These are phyloP conservation scores for Trypoxylus dichotomus DNA, from an alignment of 1,140 invertebrate genomes.

Conservation along the genomic window DNA sequence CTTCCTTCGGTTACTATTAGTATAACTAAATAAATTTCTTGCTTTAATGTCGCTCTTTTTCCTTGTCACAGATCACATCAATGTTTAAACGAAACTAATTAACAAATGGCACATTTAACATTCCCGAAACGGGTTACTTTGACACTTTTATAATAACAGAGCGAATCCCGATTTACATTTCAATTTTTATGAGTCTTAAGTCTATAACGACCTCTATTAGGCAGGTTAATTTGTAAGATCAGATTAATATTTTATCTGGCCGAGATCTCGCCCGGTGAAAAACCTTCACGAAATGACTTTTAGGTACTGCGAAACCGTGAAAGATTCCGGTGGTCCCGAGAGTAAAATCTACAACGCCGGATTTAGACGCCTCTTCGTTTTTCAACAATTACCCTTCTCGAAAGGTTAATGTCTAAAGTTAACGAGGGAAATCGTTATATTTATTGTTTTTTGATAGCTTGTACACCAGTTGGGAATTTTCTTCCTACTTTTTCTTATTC, in stretches of 20 bases:
- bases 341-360: slow-evolving; percentile 14
- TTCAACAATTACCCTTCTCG: slow-evolving; percentile 23
- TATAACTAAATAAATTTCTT: too few species aligned
- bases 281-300: slow-evolving; percentile 17
- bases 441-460: slow-evolving; percentile 8
- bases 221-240: slow-evolving; percentile 12
- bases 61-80: too few species aligned
- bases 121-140: not conserved
- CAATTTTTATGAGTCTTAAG: slow-evolving; percentile 8
- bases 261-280: not conserved
- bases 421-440: slow-evolving; percentile 14
- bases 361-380: slow-evolving; percentile 12
- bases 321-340: slow-evolving; percentile 8
- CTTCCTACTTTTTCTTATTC: not conserved
- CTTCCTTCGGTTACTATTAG: too few species aligned
- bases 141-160: not conserved
- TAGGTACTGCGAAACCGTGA: not conserved
- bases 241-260: slow-evolving; percentile 22
- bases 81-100: too few species aligned
- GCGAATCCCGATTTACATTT: not conserved
- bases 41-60: too few species aligned
- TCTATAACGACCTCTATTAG: slow-evolving; percentile 2
- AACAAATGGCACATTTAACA: not conserved
- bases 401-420: slow-evolving; percentile 25
- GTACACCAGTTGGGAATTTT: not conserved